Base-by-base conservation (phyloP, 2,113 vertebrate species). In the Salminus brasiliensis region DNA sequence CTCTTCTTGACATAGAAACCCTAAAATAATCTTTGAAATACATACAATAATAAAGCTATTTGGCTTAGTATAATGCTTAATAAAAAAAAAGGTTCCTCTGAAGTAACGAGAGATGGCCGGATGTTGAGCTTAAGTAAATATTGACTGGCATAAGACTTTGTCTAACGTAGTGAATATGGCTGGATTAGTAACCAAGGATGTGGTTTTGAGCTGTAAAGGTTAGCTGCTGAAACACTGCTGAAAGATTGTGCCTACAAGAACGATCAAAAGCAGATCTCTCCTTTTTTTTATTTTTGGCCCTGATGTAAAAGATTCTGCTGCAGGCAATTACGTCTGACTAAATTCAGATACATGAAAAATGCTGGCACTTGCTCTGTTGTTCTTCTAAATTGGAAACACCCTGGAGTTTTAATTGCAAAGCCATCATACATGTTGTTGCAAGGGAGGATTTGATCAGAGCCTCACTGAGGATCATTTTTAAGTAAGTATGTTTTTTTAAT, bases 401-500 rank as follows among this genome's bases (percentile, higher is more conserved):
- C 59, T 29, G 43, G 25, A 62, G 10, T 63, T 69, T 41, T 76
- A 72, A 66, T 79, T n/a, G n/a, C n/a, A n/a, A n/a, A n/a, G n/a
- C n/a, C n/a, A n/a, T n/a, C n/a, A n/a, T n/a, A n/a, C n/a, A n/a
- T n/a, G 30, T 23, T 65, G 74, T 72, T 23, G 52, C 63, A 77
- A 85, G 34, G 32, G 29, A 84, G 72, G 47, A 84, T 49, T 57
- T 73, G 72, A 78, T 77, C 45, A 34, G 36, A 82, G 67, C 77
- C 55, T 66, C 81, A 79, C 81, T 55, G 74, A 84, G 82, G 76
- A 81, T 49, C 76, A 70, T 78, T 79, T 13, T 69, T 79, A 72
- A 83, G 83, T 88, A 86, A 89, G 86, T 88, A 84, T 79, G 55
- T 84, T 47, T 73, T 87, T 76, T 27, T 81, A 47, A 15, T 27